A percentile compares a stretch with the other conserved stretches of the same genome.
phyloP scores from a whole-genome alignment of 2,113 vertebrate species.

The Lamprologus sp. region DNA sequence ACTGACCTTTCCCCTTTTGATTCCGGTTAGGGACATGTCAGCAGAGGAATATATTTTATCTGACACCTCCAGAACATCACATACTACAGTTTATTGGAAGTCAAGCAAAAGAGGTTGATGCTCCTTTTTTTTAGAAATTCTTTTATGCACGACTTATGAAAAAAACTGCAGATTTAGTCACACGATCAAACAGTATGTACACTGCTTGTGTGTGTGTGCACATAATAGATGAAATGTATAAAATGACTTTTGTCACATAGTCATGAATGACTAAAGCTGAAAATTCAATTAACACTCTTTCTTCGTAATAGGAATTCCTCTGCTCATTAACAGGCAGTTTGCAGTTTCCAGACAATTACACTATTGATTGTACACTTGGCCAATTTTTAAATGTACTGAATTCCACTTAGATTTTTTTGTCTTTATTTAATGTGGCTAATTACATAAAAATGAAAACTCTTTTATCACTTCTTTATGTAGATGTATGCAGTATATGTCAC shows the following conservation, averaged over 20 bases:
- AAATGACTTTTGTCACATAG: not conserved
- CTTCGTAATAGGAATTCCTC: not conserved
- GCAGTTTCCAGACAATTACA: not conserved
- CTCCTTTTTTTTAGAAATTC: not conserved
- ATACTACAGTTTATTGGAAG: constrained; percentile 1
- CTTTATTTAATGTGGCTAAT: not conserved
- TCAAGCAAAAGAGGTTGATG: constrained; percentile 2
- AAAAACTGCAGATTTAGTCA: not conserved
- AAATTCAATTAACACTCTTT: not conserved
- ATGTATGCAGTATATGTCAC: not conserved
- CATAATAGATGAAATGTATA: not conserved
- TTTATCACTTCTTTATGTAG: not conserved
- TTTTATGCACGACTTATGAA: not conserved
- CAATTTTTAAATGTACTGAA: not conserved
- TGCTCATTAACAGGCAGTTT: not conserved
- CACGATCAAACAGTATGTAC: not conserved
- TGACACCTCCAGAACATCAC: constrained; percentile 17
- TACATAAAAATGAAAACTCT: not conserved
- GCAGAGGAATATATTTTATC: constrained; percentile 71
- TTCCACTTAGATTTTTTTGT: not conserved
- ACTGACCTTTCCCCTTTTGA: constrained; percentile 77
- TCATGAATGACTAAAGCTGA: not conserved
- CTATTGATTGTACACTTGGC: not conserved
- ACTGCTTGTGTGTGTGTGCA: not conserved
- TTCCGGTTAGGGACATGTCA: constrained; percentile 71